A percentile compares a stretch with the other conserved stretches of the same genome.
Conservation (phyloP, 2,113 vertebrate genomes). For the Pogonocichla stellata region DNA sequence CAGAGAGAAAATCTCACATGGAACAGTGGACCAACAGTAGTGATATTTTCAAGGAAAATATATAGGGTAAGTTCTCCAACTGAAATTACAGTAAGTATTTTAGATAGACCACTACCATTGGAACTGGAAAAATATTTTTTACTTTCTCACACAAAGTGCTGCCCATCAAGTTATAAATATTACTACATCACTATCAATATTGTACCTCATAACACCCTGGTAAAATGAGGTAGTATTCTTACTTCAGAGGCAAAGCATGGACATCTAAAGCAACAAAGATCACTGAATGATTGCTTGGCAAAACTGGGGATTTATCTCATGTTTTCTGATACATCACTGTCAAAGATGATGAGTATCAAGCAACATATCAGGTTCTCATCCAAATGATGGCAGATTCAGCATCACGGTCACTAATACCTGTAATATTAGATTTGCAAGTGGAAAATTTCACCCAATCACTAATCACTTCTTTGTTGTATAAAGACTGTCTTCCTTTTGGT, state of each 20-base stretch:
- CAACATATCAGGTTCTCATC: background rate
- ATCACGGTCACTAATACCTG: background rate
- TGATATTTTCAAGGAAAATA: background rate
- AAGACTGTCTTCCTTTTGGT: background rate
- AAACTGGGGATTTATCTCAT: background rate
- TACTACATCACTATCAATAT: background rate
- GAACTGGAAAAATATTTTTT: background rate
- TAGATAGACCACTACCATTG: background rate
- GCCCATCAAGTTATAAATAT: background rate
- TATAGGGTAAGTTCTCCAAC: background rate
- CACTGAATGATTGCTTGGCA: background rate
- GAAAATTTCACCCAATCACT: background rate
- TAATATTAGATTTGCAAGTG: background rate
- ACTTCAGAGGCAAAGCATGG: background rate
- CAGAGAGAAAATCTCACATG: background rate
- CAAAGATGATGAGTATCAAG: background rate
- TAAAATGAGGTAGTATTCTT: background rate
- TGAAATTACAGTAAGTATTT: background rate
- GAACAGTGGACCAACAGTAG: background rate
- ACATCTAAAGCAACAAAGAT: background rate
- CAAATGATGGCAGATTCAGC: background rate
- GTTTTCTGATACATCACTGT: background rate
- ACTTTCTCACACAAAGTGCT: background rate
- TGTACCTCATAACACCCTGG: background rate
- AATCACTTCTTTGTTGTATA: background rate